phyloP scores from a whole-genome alignment of 2,113 vertebrate genomes.

The Lepus americanus region DNA sequence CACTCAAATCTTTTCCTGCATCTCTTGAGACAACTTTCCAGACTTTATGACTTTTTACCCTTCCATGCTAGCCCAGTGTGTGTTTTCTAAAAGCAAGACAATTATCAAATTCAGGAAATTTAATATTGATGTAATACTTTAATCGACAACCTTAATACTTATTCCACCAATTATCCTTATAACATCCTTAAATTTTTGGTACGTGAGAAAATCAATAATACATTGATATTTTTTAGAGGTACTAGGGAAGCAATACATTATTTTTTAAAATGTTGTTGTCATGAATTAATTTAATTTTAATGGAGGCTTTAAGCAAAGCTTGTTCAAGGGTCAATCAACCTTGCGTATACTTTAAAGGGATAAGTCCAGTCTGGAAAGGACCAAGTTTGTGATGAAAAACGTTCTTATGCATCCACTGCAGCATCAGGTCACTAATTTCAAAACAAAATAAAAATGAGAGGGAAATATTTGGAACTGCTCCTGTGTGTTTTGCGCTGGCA shows the following conservation, averaged over 20 bases:
- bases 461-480: not conserved
- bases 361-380: not conserved
- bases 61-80: not conserved
- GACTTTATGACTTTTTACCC: not conserved
- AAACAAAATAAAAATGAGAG: not conserved
- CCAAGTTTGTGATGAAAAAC: not conserved
- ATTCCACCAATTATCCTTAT: not conserved
- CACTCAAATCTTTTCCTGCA: not conserved
- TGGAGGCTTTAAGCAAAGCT: not conserved
- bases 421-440: not conserved
- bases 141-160: not conserved
- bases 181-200: not conserved
- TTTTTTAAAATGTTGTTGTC: conserved; percentile 21
- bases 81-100: conserved; percentile 30
- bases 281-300: conserved; percentile 13
- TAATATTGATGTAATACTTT: not conserved
- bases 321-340: not conserved
- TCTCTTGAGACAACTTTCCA: not conserved
- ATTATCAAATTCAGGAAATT: conserved; percentile 36
- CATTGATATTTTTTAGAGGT: not conserved
- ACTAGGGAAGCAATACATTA: not conserved
- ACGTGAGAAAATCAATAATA: not conserved
- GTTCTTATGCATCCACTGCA: not conserved
- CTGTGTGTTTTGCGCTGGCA: not conserved
- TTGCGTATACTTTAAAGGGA: not conserved